These are phyloP conservation scores for Drosophila tropicalis DNA, from an alignment of 1,140 invertebrate genomes.

Conservation along the genomic window DNA sequence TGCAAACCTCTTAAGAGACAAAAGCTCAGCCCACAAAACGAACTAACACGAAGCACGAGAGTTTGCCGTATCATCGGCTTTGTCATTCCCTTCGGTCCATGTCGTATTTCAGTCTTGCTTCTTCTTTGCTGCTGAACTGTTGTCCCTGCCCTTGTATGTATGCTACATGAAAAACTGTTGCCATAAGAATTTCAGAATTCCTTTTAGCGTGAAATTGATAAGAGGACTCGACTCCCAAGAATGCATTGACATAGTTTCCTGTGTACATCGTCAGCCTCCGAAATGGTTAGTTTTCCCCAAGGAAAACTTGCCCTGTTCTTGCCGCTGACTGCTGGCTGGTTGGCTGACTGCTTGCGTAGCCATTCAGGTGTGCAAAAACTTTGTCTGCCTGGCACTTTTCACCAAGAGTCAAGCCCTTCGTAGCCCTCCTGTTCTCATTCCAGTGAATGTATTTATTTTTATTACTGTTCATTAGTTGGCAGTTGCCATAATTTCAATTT, in stretches of 20 bases:
- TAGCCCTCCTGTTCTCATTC: too few species aligned
- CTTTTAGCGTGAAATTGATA: slow-evolving; percentile 45
- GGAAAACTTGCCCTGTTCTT: not conserved
- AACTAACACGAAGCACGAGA: slow-evolving; percentile 6
- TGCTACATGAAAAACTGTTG: slow-evolving; percentile 25
- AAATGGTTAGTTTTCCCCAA: slow-evolving; percentile 26
- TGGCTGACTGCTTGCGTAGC: slow-evolving; percentile 14
- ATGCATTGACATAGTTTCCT: slow-evolving; percentile 66
- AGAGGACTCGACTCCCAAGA: slow-evolving; percentile 16
- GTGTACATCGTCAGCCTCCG: not conserved
- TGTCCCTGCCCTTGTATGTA: slow-evolving; percentile 33
- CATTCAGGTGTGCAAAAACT: slow-evolving; percentile 67
- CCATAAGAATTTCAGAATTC: slow-evolving; percentile 5
- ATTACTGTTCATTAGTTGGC: slow-evolving; percentile 74
- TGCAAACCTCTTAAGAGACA: slow-evolving; percentile 38
- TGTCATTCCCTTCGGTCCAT: not conserved
- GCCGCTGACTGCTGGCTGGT: too few species aligned
- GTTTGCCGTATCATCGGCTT: not conserved
- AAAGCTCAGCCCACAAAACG: slow-evolving; percentile 29
- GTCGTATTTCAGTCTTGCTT: slow-evolving; percentile 12
- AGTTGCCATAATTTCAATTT: slow-evolving; percentile 75
- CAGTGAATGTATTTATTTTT: slow-evolving; percentile 66
- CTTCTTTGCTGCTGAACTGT: slow-evolving; percentile 24
- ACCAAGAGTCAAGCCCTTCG: not conserved
- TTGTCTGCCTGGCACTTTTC: slow-evolving; percentile 42